Evolutionary conservation across 2,113 vertebrate genomes (phyloP).

Genomic region (Lepus timidus): DNA sequence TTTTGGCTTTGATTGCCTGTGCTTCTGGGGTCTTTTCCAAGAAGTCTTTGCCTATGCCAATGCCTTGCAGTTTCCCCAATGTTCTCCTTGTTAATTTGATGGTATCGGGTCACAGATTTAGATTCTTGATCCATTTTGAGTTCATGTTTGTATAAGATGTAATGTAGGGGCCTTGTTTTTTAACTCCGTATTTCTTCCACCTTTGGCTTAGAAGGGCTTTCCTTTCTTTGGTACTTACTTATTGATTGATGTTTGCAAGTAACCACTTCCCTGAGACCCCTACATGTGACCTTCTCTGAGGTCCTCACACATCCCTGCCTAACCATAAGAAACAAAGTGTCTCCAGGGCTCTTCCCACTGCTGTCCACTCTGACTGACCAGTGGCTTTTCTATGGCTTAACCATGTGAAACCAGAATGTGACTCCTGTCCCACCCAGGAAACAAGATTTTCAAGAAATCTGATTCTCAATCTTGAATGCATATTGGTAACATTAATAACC

Average conservation of each 20-base stretch:
- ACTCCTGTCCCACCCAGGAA: neutral
- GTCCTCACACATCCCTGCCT: neutral
- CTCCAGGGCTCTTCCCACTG: neutral
- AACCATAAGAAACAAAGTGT: neutral
- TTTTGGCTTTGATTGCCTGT: too few relatives aligned
- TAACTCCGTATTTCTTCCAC: neutral
- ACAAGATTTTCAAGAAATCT: too few relatives aligned
- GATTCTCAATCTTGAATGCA: neutral
- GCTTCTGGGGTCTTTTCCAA: too few relatives aligned
- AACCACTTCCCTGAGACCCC: neutral
- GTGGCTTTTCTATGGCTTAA: neutral
- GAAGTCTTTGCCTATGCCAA: too few relatives aligned
- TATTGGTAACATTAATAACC: neutral
- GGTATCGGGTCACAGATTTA: too few relatives aligned
- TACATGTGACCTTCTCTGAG: neutral
- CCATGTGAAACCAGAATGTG: neutral
- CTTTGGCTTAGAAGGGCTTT: neutral
- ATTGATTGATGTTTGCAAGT: neutral
- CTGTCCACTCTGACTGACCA: neutral
- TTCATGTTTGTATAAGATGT: too few relatives aligned
- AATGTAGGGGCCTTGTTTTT: neutral
- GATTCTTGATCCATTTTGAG: too few relatives aligned
- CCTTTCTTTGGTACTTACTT: neutral
- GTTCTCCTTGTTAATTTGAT: too few relatives aligned
- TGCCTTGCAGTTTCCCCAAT: too few relatives aligned